Conservation (phyloP, 1,140 invertebrate genomes). For the Drosophila setifemur region DNA sequence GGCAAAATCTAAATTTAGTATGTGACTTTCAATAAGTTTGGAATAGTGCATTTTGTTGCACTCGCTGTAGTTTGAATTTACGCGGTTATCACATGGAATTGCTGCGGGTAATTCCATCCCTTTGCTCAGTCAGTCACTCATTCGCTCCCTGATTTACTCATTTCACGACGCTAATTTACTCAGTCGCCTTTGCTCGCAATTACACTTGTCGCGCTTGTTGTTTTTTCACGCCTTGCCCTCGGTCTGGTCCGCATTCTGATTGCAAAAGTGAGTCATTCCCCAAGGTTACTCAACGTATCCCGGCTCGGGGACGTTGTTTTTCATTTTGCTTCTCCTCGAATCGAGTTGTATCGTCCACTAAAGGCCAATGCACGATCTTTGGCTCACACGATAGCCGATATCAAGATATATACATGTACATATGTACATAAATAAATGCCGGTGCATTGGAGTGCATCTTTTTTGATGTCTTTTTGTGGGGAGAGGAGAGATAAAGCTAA, state of each 20-base stretch:
- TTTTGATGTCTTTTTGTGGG: background rate
- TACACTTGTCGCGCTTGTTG: conserved; percentile 17
- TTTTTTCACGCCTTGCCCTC: conserved; percentile 12
- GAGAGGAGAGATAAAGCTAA: conserved; percentile 10
- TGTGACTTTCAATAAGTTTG: too few species aligned
- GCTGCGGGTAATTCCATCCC: background rate
- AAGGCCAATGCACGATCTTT: conserved; percentile 53
- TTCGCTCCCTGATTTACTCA: conserved; percentile 1
- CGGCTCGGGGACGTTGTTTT: conserved; percentile 21
- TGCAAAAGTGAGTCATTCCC: conserved; percentile 47
- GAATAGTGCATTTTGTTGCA: too few species aligned
- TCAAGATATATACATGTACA: background rate
- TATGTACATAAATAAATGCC: too few species aligned
- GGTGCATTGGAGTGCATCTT: background rate
- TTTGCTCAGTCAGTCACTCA: background rate
- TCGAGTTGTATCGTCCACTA: conserved; percentile 10
- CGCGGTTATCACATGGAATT: background rate
- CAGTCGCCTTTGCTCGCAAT: background rate
- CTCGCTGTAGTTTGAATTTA: background rate
- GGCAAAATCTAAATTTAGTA: too few species aligned
- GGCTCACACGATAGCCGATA: conserved; percentile 39
- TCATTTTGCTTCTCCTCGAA: conserved; percentile 3
- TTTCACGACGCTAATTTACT: background rate
- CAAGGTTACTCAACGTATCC: conserved; percentile 48
- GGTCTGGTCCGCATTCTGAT: conserved; percentile 35